These are phyloP conservation scores for Leucozona laternaria DNA, from an alignment of 2,888 invertebrate species.

Conservation along the genomic window DNA sequence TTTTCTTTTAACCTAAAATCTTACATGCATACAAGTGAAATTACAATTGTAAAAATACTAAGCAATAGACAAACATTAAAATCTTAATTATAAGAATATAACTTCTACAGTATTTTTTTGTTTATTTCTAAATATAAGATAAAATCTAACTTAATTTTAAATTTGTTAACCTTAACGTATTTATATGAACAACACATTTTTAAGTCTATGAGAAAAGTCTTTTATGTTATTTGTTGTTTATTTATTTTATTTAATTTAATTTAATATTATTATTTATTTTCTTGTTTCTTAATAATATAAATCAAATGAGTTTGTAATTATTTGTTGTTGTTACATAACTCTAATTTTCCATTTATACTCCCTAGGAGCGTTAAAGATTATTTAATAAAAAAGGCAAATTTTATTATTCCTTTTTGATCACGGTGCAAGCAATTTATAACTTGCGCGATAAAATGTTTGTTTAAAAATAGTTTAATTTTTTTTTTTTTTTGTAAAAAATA, in stretches of 20 bases:
- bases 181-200: slow-evolving; percentile 59
- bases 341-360: slow-evolving; percentile 44
- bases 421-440: slow-evolving; percentile 23
- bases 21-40: slow-evolving; percentile 46
- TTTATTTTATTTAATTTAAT: neutral
- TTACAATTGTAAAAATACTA: slow-evolving; percentile 1
- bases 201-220: slow-evolving; percentile 75
- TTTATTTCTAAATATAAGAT: neutral
- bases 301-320: slow-evolving; percentile 28
- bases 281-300: neutral
- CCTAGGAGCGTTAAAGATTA: slow-evolving; percentile 65
- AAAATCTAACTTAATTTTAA: neutral
- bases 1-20: slow-evolving; percentile 11
- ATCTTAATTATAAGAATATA: neutral
- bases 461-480: slow-evolving; percentile 19
- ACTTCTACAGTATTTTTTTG: neutral
- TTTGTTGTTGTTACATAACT: slow-evolving; percentile 52
- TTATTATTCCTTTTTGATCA: slow-evolving; percentile 29
- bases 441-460: slow-evolving; percentile 40
- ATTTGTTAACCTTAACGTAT: slow-evolving; percentile 1
- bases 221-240: slow-evolving; percentile 56
- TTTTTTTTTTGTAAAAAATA: slow-evolving; percentile 10
- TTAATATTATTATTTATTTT: slow-evolving; percentile 6
- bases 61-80: slow-evolving; percentile 19
- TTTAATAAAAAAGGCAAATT: slow-evolving; percentile 7